Percentiles rank a stretch among this genome's conserved stretches.
phyloP scores from a whole-genome alignment of 2,797 vertebrate genomes.

The Scleropages formosus region DNA sequence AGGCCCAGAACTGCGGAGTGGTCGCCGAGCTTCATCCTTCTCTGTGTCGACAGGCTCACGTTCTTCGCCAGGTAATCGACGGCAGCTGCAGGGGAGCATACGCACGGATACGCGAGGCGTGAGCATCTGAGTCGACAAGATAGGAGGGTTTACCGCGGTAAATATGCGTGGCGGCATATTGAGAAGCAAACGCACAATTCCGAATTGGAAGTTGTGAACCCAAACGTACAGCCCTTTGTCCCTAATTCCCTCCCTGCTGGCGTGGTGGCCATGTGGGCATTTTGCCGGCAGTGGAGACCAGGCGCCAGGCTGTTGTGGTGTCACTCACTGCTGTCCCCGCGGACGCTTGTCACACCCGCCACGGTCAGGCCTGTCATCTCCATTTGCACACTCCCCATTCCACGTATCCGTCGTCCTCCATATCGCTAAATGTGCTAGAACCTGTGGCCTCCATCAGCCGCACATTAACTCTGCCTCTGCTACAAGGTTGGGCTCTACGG shows the following conservation, averaged over 20 bases:
- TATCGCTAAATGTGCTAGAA: constrained; percentile 59
- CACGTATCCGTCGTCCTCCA: constrained; percentile 69
- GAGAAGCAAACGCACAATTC: not conserved
- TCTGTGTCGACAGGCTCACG: constrained; percentile 91
- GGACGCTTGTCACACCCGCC: constrained; percentile 52
- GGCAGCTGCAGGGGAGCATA: constrained; percentile 59
- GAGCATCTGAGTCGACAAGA: not conserved
- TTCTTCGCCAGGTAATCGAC: constrained; percentile 97
- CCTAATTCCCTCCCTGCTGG: not conserved
- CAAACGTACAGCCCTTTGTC: not conserved
- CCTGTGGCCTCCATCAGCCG: constrained; percentile 18
- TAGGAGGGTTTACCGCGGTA: too few species aligned
- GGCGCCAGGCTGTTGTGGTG: constrained; percentile 56
- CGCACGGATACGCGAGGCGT: not conserved
- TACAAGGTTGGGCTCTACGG: not conserved
- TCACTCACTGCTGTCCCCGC: constrained; percentile 68
- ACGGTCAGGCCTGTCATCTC: constrained; percentile 82
- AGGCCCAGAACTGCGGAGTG: constrained; percentile 92
- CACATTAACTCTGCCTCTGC: not conserved
- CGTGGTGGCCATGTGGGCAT: not conserved
- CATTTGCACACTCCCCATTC: constrained; percentile 78
- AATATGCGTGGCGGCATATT: too few species aligned
- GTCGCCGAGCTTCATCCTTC: constrained; percentile 91
- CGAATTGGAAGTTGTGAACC: not conserved
- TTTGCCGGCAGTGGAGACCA: not conserved